These are phyloP conservation scores for Gnatocerus cornutus DNA, from an alignment of 2,888 invertebrate genomes.

Conservation along the genomic window DNA sequence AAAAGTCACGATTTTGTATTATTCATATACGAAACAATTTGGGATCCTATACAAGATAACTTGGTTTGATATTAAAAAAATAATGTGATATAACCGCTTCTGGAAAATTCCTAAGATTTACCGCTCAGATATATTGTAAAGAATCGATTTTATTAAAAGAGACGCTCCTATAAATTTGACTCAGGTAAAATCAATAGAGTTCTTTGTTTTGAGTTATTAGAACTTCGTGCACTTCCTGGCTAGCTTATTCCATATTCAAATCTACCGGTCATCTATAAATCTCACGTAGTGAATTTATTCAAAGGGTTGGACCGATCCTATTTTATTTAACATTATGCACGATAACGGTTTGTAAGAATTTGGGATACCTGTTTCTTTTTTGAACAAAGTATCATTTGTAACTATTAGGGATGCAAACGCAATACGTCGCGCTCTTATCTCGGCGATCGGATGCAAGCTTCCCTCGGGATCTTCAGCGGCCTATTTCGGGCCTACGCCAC, in stretches of 20 bases:
- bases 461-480: background rate
- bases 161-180: slow-evolving; percentile 19
- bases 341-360: too few relatives aligned
- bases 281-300: slow-evolving; percentile 31
- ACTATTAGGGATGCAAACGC: slow-evolving; percentile 21
- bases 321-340: slow-evolving; percentile 27
- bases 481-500: slow-evolving; percentile 6
- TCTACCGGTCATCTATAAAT: slow-evolving; percentile 28
- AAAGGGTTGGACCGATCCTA: slow-evolving; percentile 13
- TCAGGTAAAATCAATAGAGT: slow-evolving; percentile 16
- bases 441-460: background rate
- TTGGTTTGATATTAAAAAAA: slow-evolving; percentile 17
- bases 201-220: slow-evolving; percentile 33
- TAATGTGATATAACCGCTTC: slow-evolving; percentile 15
- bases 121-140: slow-evolving; percentile 8
- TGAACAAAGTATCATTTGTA: slow-evolving; percentile 12
- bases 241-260: slow-evolving; percentile 35
- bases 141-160: slow-evolving; percentile 22
- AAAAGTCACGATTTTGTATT: too few relatives aligned
- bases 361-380: background rate
- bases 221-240: slow-evolving; percentile 17
- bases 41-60: background rate
- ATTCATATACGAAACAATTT: slow-evolving; percentile 18
- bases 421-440: slow-evolving; percentile 6
- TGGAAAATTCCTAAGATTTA: slow-evolving; percentile 14